phyloP scores from a whole-genome alignment of 2,113 vertebrate species.

The Rattus rattus region DNA sequence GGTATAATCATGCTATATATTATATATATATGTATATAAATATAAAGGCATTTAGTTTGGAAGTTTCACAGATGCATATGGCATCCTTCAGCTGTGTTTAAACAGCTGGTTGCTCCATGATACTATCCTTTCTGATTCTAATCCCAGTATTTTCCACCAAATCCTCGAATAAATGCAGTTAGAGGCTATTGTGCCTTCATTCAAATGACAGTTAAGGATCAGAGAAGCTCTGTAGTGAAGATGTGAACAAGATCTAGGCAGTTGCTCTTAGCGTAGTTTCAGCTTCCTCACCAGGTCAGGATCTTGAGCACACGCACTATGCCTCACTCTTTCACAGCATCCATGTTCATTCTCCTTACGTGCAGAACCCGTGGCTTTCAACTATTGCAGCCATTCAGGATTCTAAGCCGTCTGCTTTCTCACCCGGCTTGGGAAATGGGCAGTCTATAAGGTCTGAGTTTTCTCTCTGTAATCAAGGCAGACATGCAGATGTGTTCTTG shows the following conservation, averaged over 20 bases:
- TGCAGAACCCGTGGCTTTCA: background rate
- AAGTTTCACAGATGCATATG: background rate
- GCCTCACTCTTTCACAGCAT: background rate
- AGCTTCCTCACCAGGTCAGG: background rate
- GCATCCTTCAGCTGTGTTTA: background rate
- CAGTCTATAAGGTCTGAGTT: background rate
- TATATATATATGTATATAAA: background rate
- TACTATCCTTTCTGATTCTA: background rate
- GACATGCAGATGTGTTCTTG: background rate
- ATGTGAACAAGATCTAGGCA: background rate
- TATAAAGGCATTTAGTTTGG: constrained; percentile 1
- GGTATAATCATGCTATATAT: no score
- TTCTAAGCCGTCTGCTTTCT: background rate
- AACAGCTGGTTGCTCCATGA: background rate
- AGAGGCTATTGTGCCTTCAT: background rate
- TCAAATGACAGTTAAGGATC: background rate
- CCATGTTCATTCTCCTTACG: background rate
- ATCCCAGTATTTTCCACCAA: background rate
- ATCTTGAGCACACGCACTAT: background rate
- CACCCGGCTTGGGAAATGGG: background rate
- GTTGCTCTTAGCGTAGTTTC: background rate
- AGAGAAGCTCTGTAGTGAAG: background rate
- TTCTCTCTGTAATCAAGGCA: background rate
- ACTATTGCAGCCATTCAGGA: background rate
- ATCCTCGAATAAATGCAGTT: background rate